These are phyloP conservation scores for Rhinophrynus dorsalis DNA, from an alignment of 2,797 vertebrate species.

Conservation along the genomic window DNA sequence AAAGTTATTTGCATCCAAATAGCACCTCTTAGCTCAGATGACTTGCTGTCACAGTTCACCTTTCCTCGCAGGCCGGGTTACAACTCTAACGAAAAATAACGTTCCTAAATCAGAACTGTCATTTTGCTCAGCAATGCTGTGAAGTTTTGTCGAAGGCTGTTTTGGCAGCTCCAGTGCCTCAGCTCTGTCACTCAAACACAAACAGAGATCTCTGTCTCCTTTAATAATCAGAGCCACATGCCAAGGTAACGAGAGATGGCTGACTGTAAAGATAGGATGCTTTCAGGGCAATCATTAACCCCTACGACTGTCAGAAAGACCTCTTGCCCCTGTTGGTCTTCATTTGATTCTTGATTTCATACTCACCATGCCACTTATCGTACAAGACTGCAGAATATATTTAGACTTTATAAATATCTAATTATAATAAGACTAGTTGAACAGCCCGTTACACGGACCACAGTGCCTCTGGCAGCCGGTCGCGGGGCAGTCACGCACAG, in stretches of 20 bases:
- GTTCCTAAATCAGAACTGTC: neutral
- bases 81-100: too few relatives aligned
- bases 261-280: neutral
- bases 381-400: too few relatives aligned
- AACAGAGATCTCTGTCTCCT: conserved; percentile 15
- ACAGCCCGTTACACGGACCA: too few relatives aligned
- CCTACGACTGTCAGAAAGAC: too few relatives aligned
- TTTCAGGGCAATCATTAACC: neutral
- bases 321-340: too few relatives aligned
- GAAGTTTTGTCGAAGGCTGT: neutral
- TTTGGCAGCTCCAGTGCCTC: neutral
- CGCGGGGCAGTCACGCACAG: too few relatives aligned
- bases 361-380: too few relatives aligned
- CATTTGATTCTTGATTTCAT: too few relatives aligned
- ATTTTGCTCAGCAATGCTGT: neutral
- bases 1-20: too few relatives aligned
- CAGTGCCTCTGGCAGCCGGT: too few relatives aligned
- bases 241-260: neutral
- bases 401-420: too few relatives aligned
- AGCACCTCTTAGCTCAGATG: neutral
- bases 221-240: conserved; percentile 11
- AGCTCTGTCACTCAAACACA: conserved; percentile 15
- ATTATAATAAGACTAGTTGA: too few relatives aligned
- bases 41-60: neutral
- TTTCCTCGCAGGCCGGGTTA: neutral